Percentiles rank a stretch among this genome's conserved stretches.
Conservation (phyloP, 2,888 invertebrate genomes). For the Protodeltote pygarga region DNA sequence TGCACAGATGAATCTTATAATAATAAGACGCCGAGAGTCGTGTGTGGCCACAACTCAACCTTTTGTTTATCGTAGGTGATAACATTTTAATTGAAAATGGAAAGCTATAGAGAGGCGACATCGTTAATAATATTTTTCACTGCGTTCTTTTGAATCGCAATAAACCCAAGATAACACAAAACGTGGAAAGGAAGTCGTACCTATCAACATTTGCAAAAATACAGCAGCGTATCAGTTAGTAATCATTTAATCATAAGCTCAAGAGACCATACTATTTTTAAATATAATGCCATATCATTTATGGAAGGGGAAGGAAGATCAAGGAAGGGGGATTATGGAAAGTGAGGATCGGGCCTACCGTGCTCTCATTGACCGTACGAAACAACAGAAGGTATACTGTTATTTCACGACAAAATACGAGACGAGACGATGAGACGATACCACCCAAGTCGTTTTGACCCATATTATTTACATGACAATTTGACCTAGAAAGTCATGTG, state of each 20-base stretch:
- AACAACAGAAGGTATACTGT: too few species aligned
- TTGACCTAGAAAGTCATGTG: too few species aligned
- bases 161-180: constrained; percentile 2
- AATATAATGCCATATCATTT: constrained; percentile 17
- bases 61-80: constrained; percentile 22
- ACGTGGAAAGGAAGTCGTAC: constrained; percentile 6
- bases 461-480: too few species aligned
- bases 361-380: too few species aligned
- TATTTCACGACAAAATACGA: too few species aligned
- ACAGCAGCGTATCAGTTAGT: constrained; percentile 21
- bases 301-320: too few species aligned
- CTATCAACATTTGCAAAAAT: constrained; percentile 22
- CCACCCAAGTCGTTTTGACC: too few species aligned
- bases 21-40: constrained; percentile 10
- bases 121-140: constrained; percentile 14
- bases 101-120: constrained; percentile 4
- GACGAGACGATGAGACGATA: too few species aligned
- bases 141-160: constrained; percentile 2
- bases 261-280: constrained; percentile 30
- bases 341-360: too few species aligned
- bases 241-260: constrained; percentile 40
- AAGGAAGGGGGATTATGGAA: too few species aligned
- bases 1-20: constrained; percentile 51
- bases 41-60: constrained; percentile 15
- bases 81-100: constrained; percentile 17